These are phyloP conservation scores for Marronus borbonicus DNA, from an alignment of 2,888 invertebrate species.

Conservation along the genomic window DNA sequence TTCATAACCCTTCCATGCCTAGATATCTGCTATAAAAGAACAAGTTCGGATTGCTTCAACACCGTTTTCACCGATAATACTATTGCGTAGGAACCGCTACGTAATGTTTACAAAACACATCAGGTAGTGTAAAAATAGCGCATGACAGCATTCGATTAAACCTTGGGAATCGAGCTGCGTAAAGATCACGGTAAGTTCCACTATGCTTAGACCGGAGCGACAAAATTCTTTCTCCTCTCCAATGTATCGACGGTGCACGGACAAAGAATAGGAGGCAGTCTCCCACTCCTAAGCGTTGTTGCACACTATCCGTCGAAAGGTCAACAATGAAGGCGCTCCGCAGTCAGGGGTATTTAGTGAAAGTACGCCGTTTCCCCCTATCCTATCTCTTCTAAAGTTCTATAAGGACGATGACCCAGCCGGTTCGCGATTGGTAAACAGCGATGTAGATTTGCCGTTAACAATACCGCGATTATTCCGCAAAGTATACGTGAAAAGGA, in stretches of 20 bases:
- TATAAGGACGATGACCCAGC: slow-evolving; percentile 41
- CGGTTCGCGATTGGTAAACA: slow-evolving; percentile 37
- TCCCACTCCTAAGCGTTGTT: slow-evolving; percentile 5
- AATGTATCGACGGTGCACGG: slow-evolving; percentile 3
- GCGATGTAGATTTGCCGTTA: slow-evolving; percentile 45
- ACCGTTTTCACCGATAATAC: slow-evolving; percentile 23
- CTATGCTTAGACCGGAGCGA: not conserved
- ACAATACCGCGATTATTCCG: slow-evolving; percentile 33
- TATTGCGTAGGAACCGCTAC: slow-evolving; percentile 8
- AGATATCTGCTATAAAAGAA: slow-evolving; percentile 20
- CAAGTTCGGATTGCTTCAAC: slow-evolving; percentile 17
- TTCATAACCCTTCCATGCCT: not conserved
- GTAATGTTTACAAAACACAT: slow-evolving; percentile 48
- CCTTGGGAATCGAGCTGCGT: not conserved
- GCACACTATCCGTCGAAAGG: slow-evolving; percentile 33
- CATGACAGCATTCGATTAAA: slow-evolving; percentile 24
- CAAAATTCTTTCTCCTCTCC: not conserved
- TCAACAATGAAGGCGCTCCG: slow-evolving; percentile 46
- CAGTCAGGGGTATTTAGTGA: slow-evolving; percentile 43
- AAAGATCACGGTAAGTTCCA: slow-evolving; percentile 30
- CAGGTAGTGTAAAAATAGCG: slow-evolving; percentile 38
- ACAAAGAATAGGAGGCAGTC: slow-evolving; percentile 22
- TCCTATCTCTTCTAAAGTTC: slow-evolving; percentile 14
- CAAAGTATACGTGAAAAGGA: slow-evolving; percentile 20
- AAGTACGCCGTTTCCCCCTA: slow-evolving; percentile 45